Percentiles rank a stretch among this genome's conserved stretches.
Evolutionary conservation across 2,113 vertebrate genomes (phyloP).

Genomic region (Cyphotilapia sp.): DNA sequence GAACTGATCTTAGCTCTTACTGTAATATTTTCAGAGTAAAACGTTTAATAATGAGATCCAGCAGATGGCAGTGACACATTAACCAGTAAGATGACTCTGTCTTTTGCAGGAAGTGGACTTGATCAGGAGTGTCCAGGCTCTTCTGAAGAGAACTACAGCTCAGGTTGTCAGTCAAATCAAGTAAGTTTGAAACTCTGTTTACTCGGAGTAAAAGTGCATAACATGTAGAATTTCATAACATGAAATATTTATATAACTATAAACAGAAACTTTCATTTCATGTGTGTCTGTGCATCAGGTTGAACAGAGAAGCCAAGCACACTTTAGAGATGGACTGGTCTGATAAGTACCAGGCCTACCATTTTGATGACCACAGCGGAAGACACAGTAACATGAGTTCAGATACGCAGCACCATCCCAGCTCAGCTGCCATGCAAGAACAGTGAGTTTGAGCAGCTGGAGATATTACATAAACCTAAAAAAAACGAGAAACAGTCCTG

Average conservation of each 20-base stretch:
- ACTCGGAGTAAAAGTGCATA: not conserved
- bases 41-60: not conserved
- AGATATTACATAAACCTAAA: not conserved
- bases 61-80: not conserved
- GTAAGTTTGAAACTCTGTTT: constrained; percentile 61
- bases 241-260: not conserved
- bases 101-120: constrained; percentile 83
- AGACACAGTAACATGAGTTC: constrained; percentile 73
- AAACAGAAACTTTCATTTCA: not conserved
- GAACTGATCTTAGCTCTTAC: not conserved
- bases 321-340: constrained; percentile 84
- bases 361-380: constrained; percentile 73
- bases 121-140: constrained; percentile 81
- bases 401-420: constrained; percentile 71
- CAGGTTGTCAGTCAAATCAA: constrained; percentile 81
- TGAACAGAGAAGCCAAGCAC: constrained; percentile 79
- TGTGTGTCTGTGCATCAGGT: constrained; percentile 55
- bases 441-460: constrained; percentile 70
- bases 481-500: not conserved
- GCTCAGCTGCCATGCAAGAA: constrained; percentile 74
- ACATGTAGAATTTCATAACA: not conserved
- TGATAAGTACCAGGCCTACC: constrained; percentile 81
- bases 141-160: constrained; percentile 81
- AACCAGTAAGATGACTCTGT: not conserved
- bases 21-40: not conserved